phyloP scores from a whole-genome alignment of 2,888 invertebrate species.

The Drosophila ezoana region DNA sequence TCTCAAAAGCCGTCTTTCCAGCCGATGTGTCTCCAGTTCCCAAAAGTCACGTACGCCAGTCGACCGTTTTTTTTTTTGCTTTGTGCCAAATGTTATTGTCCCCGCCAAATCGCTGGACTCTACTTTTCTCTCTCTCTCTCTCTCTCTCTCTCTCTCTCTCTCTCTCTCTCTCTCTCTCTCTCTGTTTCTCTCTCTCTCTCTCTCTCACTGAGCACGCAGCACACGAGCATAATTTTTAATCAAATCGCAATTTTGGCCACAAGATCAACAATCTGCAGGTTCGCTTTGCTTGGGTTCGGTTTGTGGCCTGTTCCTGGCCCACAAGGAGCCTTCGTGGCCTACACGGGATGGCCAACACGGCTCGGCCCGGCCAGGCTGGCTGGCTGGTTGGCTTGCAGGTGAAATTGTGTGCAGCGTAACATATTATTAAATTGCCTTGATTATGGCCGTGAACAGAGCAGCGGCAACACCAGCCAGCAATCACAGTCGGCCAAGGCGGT shows the following conservation, averaged over 20 bases:
- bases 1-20: conserved; percentile 44
- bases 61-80: conserved; percentile 17
- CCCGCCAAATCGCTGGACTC: conserved; percentile 2
- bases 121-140: conserved; percentile 18
- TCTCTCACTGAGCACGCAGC: conserved; percentile 52
- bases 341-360: conserved; percentile 4
- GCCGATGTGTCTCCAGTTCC: conserved; percentile 18
- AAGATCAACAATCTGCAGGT: conserved; percentile 47
- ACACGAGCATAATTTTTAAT: conserved; percentile 58
- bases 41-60: conserved; percentile 53
- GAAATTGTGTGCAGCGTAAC: conserved; percentile 78
- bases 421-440: conserved; percentile 77
- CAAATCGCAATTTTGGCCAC: conserved; percentile 63
- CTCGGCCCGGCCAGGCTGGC: background rate
- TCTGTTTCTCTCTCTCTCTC: background rate
- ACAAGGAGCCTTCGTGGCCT: conserved; percentile 19
- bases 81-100: conserved; percentile 46
- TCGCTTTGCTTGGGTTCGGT: conserved; percentile 8
- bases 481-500: conserved; percentile 33
- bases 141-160: background rate
- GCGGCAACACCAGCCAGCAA: conserved; percentile 18
- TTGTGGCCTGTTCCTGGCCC: conserved; percentile 26
- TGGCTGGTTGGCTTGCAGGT: conserved; percentile 58
- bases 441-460: conserved; percentile 64
- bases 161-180: conserved; percentile 17